Percentiles rank a stretch among this genome's conserved stretches.
phyloP scores from a whole-genome alignment of 2,888 invertebrate species.

The Taphrorychus bicolor region DNA sequence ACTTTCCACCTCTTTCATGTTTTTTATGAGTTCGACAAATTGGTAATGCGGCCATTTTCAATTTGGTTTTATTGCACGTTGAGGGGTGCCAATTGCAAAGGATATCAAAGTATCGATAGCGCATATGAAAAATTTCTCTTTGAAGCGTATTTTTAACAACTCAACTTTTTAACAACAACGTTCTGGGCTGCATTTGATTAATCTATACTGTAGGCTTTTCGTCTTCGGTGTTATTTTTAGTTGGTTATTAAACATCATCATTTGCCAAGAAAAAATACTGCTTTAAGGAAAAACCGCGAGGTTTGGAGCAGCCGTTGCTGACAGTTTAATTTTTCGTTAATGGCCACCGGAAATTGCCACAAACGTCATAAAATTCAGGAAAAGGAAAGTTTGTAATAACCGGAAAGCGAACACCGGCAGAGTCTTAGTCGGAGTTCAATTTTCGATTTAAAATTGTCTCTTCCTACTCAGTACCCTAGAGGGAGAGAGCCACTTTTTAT shows the following conservation, averaged over 20 bases:
- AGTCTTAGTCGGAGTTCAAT: conserved; percentile 21
- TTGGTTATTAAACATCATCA: background rate
- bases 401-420: conserved; percentile 19
- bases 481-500: background rate
- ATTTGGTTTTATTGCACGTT: conserved; percentile 33
- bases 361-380: conserved; percentile 35
- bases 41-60: conserved; percentile 39
- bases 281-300: background rate
- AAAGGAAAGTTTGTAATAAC: conserved; percentile 26
- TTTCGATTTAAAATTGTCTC: conserved; percentile 35
- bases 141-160: conserved; percentile 7
- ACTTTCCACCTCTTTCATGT: conserved; percentile 27
- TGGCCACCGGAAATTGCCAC: conserved; percentile 27
- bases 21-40: conserved; percentile 39
- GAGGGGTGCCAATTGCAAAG: conserved; percentile 23
- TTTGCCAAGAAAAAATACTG: background rate
- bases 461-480: conserved; percentile 5
- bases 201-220: background rate
- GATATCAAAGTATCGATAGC: conserved; percentile 9
- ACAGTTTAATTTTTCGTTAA: conserved; percentile 34
- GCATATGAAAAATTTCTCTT: conserved; percentile 14
- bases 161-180: background rate
- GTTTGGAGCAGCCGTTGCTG: conserved; percentile 4
- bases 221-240: background rate
- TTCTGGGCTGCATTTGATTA: background rate